Evolutionary conservation across 1,140 invertebrate species (phyloP).

Genomic region (Brachionus asplanchnoidis): DNA sequence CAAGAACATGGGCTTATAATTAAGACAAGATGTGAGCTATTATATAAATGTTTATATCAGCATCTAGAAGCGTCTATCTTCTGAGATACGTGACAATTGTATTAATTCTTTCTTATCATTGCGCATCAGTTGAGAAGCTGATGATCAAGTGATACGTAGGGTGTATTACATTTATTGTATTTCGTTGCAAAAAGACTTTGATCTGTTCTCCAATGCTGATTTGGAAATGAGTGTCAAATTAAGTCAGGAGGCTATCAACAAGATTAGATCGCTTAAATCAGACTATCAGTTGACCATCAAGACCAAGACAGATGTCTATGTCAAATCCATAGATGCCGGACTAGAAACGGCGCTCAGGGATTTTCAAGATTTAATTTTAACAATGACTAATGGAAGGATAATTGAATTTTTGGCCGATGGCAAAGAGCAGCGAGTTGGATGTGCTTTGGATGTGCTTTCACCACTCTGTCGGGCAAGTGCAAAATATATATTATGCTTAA

Average conservation of each 20-base stretch:
- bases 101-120: no score
- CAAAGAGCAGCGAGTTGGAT: neutral
- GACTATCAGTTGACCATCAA: constrained; percentile 66
- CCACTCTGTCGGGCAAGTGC: constrained; percentile 37
- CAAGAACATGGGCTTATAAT: no score
- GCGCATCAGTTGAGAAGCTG: no score
- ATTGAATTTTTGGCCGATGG: neutral
- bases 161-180: no score
- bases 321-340: neutral
- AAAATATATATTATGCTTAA: constrained; percentile 49
- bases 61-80: no score
- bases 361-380: constrained; percentile 36
- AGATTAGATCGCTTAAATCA: constrained; percentile 76
- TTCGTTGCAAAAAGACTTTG: constrained; percentile 64
- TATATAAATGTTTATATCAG: no score
- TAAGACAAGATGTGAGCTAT: no score
- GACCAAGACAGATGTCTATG: constrained; percentile 19
- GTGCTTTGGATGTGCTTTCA: constrained; percentile 36
- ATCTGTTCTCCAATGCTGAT: constrained; percentile 64
- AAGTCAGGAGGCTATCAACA: constrained; percentile 74
- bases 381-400: constrained; percentile 36
- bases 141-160: no score
- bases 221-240: constrained; percentile 78
- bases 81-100: no score
- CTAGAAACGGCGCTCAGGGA: neutral